Percentiles rank a stretch among this genome's conserved stretches.
Evolutionary conservation across 2,113 vertebrate species (phyloP).

Genomic region (Melanerpes aurifrons): DNA sequence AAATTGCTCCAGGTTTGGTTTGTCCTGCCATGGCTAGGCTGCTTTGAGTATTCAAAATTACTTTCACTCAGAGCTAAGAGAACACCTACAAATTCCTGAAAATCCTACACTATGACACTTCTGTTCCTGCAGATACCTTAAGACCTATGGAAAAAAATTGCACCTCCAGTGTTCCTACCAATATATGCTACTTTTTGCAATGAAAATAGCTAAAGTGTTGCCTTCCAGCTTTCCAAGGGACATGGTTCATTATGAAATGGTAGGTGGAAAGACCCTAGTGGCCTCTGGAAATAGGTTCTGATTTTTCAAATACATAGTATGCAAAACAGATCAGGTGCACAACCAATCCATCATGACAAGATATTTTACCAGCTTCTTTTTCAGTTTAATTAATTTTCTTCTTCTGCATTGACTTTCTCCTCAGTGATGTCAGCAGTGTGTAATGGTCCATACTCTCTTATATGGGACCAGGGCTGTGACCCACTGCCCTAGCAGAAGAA

Average conservation of each 20-base stretch:
- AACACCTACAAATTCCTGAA: background rate
- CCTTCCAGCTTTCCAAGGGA: background rate
- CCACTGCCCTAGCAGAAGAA: background rate
- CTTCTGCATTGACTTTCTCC: background rate
- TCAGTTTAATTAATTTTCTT: background rate
- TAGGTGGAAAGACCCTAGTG: background rate
- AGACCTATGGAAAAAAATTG: background rate
- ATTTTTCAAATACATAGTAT: background rate
- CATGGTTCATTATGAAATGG: background rate
- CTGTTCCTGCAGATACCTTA: background rate
- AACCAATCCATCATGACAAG: background rate
- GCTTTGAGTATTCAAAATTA: background rate
- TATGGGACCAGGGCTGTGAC: fast-evolving
- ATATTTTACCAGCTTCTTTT: background rate
- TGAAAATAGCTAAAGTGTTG: background rate
- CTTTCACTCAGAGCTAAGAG: background rate
- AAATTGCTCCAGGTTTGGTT: background rate
- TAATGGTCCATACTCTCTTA: background rate
- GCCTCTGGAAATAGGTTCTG: background rate
- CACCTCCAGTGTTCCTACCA: background rate
- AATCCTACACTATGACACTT: background rate
- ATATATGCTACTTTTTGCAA: background rate
- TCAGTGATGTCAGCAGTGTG: background rate
- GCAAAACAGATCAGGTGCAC: background rate
- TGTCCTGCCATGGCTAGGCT: background rate